Evolutionary conservation across 2,113 vertebrate genomes (phyloP).

Genomic region (Pavo muticus): DNA sequence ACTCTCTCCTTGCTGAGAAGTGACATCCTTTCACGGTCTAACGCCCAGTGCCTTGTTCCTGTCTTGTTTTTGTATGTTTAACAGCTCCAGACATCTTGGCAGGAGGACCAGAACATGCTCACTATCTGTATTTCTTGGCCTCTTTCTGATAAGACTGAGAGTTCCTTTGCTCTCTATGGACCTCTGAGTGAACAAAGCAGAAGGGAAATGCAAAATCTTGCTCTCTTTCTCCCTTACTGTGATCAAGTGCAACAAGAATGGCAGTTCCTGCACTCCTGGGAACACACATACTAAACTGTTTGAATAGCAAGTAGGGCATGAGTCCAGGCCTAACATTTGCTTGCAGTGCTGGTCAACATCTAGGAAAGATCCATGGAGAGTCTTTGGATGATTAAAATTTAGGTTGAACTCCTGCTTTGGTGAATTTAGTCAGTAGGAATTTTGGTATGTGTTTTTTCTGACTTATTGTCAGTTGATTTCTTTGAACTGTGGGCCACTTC

Average conservation of each 20-base stretch:
- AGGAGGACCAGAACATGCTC: background rate
- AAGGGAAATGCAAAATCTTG: background rate
- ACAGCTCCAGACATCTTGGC: conserved; percentile 36
- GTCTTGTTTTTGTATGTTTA: conserved; percentile 50
- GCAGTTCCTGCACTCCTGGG: background rate
- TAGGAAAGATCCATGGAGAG: background rate
- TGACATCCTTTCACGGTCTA: conserved; percentile 47
- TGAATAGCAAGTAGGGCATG: background rate
- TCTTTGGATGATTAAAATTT: background rate
- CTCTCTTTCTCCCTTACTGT: background rate
- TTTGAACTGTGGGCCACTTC: background rate
- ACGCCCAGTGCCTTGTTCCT: conserved; percentile 16
- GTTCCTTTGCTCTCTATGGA: background rate
- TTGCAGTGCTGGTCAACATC: background rate
- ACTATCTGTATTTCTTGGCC: background rate
- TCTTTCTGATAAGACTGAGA: background rate
- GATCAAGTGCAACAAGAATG: background rate
- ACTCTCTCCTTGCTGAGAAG: conserved; percentile 15
- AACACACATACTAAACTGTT: background rate
- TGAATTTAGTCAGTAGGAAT: background rate
- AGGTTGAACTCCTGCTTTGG: background rate
- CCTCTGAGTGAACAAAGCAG: background rate
- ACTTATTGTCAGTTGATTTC: background rate
- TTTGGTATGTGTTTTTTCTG: background rate
- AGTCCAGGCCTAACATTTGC: background rate